Conservation (phyloP, 1,140 invertebrate genomes). For the Panagrolaimus sp. region DNA sequence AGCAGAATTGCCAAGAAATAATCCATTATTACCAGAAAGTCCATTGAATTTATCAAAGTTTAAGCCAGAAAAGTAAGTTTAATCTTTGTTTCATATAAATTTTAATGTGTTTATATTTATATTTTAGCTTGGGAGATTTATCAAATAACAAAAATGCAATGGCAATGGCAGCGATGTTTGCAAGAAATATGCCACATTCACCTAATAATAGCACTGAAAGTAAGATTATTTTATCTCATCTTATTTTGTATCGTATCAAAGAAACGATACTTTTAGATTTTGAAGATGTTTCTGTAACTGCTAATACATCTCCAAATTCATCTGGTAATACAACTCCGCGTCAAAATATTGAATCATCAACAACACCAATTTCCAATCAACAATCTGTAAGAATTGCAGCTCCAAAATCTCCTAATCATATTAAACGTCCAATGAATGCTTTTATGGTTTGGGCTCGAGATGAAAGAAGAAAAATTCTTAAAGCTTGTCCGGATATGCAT, state of each 20-base stretch:
- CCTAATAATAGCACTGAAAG: not conserved
- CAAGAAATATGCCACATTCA: slow-evolving; percentile 15
- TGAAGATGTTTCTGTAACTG: slow-evolving; percentile 19
- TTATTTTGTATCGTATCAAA: too few species aligned
- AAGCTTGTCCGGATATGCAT: slow-evolving; percentile 99
- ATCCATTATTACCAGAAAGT: slow-evolving; percentile 19
- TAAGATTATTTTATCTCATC: not conserved
- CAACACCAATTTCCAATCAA: not conserved
- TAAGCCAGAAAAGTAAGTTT: slow-evolving; percentile 16
- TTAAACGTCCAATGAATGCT: slow-evolving; percentile 98
- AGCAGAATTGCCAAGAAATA: not conserved
- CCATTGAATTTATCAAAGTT: slow-evolving; percentile 31
- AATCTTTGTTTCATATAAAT: not conserved
- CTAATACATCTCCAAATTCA: slow-evolving; percentile 44
- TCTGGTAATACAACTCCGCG: slow-evolving; percentile 52
- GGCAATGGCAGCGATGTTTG: not conserved
- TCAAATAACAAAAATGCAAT: slow-evolving; percentile 11
- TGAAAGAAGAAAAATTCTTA: slow-evolving; percentile 90
- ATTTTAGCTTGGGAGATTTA: slow-evolving; percentile 18
- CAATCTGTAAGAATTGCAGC: slow-evolving; percentile 22
- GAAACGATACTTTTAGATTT: not conserved
- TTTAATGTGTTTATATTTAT: slow-evolving; percentile 12
- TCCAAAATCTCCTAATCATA: slow-evolving; percentile 66
- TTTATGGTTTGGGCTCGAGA: slow-evolving; percentile 97
- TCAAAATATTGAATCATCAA: slow-evolving; percentile 16